phyloP scores from a whole-genome alignment of 1,140 invertebrate genomes.

The Bombus confusus region DNA sequence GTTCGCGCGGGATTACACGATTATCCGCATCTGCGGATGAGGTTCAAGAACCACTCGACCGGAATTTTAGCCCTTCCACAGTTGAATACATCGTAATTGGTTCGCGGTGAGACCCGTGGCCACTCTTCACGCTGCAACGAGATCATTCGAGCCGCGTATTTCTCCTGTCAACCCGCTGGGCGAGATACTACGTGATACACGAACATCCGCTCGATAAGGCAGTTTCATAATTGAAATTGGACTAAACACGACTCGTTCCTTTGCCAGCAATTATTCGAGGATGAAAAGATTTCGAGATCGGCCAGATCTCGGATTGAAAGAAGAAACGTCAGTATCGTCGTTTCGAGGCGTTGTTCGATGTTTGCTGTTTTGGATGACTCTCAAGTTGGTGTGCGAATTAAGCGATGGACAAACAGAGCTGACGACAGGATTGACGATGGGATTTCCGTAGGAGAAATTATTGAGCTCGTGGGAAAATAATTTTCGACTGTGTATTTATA shows the following conservation, averaged over 20 bases:
- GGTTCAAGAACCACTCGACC: slow-evolving; percentile 72
- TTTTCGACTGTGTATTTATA: no score
- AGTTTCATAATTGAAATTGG: slow-evolving; percentile 8
- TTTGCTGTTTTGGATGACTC: no score
- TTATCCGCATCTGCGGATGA: slow-evolving; percentile 73
- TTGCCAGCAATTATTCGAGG: not conserved
- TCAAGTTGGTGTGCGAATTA: no score
- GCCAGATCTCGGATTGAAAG: no score
- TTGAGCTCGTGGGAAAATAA: no score
- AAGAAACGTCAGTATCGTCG: no score
- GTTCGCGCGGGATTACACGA: slow-evolving; percentile 66
- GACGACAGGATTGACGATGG: no score
- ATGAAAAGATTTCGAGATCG: no score
- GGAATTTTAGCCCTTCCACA: slow-evolving; percentile 69
- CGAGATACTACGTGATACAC: not conserved
- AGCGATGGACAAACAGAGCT: no score
- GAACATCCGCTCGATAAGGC: not conserved
- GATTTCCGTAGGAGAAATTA: no score
- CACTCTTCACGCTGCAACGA: slow-evolving; percentile 23
- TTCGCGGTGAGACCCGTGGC: slow-evolving; percentile 62
- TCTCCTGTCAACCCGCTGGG: not conserved
- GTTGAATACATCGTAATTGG: slow-evolving; percentile 73
- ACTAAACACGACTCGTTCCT: not conserved
- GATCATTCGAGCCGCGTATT: slow-evolving; percentile 28
- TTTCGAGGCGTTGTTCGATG: no score